phyloP scores from a whole-genome alignment of 2,113 vertebrate species.

The Hyaena hyaena region DNA sequence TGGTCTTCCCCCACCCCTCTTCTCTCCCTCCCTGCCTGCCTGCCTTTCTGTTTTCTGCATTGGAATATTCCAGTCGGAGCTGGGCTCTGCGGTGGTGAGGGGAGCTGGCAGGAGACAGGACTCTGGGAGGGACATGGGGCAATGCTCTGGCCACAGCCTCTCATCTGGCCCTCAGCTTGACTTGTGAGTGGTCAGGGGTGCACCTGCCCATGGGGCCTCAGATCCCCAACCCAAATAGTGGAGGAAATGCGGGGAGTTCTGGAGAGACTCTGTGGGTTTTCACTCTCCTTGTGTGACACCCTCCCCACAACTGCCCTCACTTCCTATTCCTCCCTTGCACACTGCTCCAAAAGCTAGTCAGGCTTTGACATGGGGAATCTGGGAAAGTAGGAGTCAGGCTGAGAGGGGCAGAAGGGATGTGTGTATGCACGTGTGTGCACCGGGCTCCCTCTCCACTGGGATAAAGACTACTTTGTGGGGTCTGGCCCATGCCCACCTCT shows the following conservation, averaged over 20 bases:
- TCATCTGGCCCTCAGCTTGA: fast-evolving
- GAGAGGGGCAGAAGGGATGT: not conserved
- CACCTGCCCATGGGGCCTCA: not conserved
- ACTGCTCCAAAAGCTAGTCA: not conserved
- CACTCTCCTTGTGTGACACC: not conserved
- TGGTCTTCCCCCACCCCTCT: not conserved
- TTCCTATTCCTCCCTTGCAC: not conserved
- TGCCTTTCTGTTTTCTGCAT: not conserved
- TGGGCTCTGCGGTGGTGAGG: not conserved
- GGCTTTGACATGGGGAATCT: not conserved
- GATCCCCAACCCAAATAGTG: not conserved
- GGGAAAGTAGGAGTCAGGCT: not conserved
- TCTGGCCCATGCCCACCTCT: not conserved
- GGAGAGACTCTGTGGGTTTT: not conserved
- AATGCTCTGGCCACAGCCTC: not conserved
- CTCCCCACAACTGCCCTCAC: too few species aligned
- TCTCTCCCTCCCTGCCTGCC: not conserved
- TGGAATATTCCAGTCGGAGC: not conserved
- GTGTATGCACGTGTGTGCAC: fast-evolving
- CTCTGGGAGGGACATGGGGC: not conserved
- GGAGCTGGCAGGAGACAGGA: not conserved
- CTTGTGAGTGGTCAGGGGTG: fast-evolving
- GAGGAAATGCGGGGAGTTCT: not conserved
- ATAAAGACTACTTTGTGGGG: not conserved
- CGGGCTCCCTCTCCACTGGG: not conserved